Percentiles rank a stretch among this genome's conserved stretches.
Conservation (phyloP, 2,797 vertebrate genomes). For the Harpagifer antarcticus region DNA sequence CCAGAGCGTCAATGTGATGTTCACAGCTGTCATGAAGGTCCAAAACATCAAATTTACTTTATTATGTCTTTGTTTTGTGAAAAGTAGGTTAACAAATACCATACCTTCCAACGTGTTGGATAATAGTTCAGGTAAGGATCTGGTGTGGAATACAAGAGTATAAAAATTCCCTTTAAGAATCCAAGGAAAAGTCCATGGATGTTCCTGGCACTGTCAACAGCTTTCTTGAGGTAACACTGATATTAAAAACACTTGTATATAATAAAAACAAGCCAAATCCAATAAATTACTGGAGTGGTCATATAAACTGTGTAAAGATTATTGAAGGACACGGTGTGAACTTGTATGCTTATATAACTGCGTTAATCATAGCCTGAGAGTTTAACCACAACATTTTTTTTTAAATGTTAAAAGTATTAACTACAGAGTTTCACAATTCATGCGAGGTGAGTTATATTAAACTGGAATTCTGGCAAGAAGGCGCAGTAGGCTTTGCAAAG, state of each 20-base stretch:
- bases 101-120: conserved; percentile 14
- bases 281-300: conserved; percentile 16
- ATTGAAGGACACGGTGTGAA: background rate
- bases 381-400: conserved; percentile 14
- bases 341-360: conserved; percentile 6
- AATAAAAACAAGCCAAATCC: conserved; percentile 23
- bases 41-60: conserved; percentile 22
- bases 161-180: conserved; percentile 44
- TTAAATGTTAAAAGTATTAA: conserved; percentile 9
- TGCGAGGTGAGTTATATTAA: conserved; percentile 17
- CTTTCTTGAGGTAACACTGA: background rate
- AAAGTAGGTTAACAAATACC: conserved; percentile 58
- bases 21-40: background rate
- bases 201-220: conserved; percentile 37
- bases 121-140: conserved; percentile 27
- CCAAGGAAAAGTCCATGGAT: conserved; percentile 52
- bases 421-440: conserved; percentile 20
- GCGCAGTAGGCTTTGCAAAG: background rate
- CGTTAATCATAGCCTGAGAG: conserved; percentile 33
- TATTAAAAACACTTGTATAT: conserved; percentile 49
- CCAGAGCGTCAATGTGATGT: background rate
- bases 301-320: background rate
- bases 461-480: conserved; percentile 16
- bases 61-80: conserved; percentile 6
- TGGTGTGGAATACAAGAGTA: conserved; percentile 13